These are phyloP conservation scores for Rousettus madagascariensis DNA, from an alignment of 2,797 vertebrate species.

Conservation along the genomic window DNA sequence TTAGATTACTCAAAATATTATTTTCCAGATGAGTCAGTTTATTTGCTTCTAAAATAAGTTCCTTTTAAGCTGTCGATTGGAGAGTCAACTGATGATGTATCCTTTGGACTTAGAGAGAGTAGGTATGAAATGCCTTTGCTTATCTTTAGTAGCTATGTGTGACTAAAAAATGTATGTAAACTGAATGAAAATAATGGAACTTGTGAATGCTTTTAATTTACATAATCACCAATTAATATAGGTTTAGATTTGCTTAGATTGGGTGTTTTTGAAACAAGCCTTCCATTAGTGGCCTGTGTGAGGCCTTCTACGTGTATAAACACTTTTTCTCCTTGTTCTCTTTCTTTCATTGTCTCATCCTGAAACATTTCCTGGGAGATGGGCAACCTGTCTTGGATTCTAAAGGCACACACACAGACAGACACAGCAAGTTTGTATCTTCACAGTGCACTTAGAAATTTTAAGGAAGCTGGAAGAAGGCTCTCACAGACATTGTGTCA, in stretches of 20 bases:
- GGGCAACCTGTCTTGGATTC: background rate
- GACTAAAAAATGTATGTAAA: background rate
- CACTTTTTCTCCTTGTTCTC: background rate
- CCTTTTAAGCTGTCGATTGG: background rate
- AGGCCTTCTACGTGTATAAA: background rate
- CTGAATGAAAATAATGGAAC: background rate
- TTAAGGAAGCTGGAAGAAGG: background rate
- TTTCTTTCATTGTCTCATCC: background rate
- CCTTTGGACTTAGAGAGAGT: slow-evolving; percentile 12
- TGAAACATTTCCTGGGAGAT: background rate
- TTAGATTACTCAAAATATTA: slow-evolving; percentile 52
- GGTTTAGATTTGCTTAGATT: slow-evolving; percentile 33
- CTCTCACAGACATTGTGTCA: background rate
- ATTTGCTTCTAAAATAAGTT: slow-evolving; percentile 48
- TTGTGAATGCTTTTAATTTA: slow-evolving; percentile 11
- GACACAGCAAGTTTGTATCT: background rate
- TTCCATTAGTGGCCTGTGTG: background rate
- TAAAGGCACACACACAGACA: background rate
- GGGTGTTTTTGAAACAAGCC: background rate
- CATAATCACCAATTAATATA: background rate
- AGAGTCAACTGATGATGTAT: background rate
- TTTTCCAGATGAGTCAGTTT: slow-evolving; percentile 48
- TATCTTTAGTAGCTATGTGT: background rate
- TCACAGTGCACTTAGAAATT: background rate
- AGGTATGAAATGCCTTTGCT: background rate